Conservation (phyloP, 2,888 invertebrate species). For the Acrobasis consociella region DNA sequence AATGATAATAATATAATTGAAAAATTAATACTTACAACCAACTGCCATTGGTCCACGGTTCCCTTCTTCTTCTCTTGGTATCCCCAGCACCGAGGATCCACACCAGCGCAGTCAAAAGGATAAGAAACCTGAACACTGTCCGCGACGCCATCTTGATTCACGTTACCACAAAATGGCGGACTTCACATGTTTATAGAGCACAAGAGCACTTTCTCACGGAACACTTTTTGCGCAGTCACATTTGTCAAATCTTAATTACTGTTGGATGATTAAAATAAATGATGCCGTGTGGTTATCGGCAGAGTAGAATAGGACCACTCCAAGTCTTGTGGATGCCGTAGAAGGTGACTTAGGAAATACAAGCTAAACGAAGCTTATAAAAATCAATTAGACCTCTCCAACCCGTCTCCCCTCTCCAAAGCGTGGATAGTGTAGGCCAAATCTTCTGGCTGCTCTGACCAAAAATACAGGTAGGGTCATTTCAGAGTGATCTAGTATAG, state of each 20-base stretch:
- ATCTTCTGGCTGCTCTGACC: no score
- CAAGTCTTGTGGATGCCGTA: no score
- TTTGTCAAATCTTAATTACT: background rate
- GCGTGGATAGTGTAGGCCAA: no score
- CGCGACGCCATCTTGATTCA: constrained; percentile 60
- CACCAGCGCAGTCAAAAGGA: constrained; percentile 61
- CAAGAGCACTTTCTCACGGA: background rate
- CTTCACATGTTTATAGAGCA: constrained; percentile 33
- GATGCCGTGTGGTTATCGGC: no score
- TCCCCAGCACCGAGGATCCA: constrained; percentile 58
- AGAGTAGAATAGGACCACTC: no score
- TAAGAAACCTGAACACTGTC: constrained; percentile 62
- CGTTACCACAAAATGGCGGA: constrained; percentile 38
- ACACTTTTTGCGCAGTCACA: constrained; percentile 1
- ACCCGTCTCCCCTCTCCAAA: no score
- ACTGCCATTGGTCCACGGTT: constrained; percentile 70
- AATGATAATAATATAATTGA: constrained; percentile 8
- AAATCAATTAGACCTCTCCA: no score
- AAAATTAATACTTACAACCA: constrained; percentile 71
- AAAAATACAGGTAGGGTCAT: no score
- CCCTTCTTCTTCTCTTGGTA: constrained; percentile 42
- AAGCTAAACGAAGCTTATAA: no score
- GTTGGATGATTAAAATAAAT: constrained; percentile 15
- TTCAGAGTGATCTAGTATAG: no score
- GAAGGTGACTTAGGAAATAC: no score